Evolutionary conservation across 2,888 invertebrate species (phyloP).

Genomic region (Synanthedon formicaeformis): DNA sequence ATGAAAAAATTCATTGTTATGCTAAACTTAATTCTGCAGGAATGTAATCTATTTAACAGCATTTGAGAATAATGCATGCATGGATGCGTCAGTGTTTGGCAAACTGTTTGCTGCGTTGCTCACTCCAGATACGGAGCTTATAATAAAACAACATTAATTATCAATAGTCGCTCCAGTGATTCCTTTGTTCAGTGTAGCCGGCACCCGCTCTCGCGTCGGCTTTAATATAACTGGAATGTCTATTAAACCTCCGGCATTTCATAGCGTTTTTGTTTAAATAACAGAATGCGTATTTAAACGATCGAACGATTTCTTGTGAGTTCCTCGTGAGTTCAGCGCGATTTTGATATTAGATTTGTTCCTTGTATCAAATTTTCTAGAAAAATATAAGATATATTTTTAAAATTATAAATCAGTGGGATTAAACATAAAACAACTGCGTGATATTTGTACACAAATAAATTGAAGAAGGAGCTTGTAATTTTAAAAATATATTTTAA

Average conservation of each 20-base stretch:
- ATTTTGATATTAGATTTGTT: no score
- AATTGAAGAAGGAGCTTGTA: no score
- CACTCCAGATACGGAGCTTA: constrained; percentile 45
- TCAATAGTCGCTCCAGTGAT: constrained; percentile 33
- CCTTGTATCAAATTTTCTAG: no score
- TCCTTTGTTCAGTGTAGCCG: constrained; percentile 23
- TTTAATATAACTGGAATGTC: constrained; percentile 57
- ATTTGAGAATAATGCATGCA: constrained; percentile 41
- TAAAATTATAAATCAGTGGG: no score
- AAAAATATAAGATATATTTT: no score
- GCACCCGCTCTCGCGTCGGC: constrained; percentile 5
- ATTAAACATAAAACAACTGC: no score
- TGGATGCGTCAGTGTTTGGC: constrained; percentile 31
- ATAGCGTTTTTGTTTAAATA: constrained; percentile 50
- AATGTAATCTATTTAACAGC: constrained; percentile 23
- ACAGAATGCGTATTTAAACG: constrained; percentile 21
- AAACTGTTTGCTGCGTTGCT: constrained; percentile 19
- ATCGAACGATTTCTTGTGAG: no score
- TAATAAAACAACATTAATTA: constrained; percentile 63
- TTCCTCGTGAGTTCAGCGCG: no score
- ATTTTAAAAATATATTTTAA: no score
- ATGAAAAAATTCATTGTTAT: no score
- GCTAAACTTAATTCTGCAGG: background rate
- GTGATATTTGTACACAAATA: no score
- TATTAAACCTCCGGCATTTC: constrained; percentile 49